These are phyloP conservation scores for Eospalax fontanierii DNA, from an alignment of 2,797 vertebrate species.

Conservation along the genomic window DNA sequence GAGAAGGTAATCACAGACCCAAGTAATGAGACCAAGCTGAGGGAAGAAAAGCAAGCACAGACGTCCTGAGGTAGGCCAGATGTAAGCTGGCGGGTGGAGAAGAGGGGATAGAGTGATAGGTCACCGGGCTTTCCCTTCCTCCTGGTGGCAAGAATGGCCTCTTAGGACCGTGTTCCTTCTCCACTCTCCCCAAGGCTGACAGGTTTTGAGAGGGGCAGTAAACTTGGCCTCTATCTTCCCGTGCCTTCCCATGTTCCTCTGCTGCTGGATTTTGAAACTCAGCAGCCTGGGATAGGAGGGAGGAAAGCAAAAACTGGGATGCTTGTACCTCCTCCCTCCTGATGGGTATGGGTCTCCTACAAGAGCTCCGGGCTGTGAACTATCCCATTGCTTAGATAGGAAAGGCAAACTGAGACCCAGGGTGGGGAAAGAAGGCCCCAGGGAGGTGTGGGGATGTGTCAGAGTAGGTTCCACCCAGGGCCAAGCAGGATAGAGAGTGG, in stretches of 20 bases:
- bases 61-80: not conserved
- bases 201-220: not conserved
- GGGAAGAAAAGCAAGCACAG: not conserved
- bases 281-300: not conserved
- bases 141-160: not conserved
- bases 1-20: not conserved
- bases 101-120: not conserved
- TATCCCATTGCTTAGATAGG: not conserved
- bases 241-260: not conserved
- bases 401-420: not conserved
- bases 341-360: not conserved
- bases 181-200: not conserved
- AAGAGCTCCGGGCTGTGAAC: not conserved
- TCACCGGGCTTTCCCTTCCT: not conserved
- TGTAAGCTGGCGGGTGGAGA: not conserved
- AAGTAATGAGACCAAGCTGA: not conserved
- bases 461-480: not conserved
- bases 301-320: not conserved
- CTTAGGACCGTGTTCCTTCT: not conserved
- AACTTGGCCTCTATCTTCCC: not conserved
- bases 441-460: not conserved
- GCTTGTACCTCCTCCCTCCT: not conserved
- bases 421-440: not conserved
- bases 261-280: not conserved
- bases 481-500: not conserved